Evolutionary conservation across 1,140 invertebrate species (phyloP).

Genomic region (Idris sp.): DNA sequence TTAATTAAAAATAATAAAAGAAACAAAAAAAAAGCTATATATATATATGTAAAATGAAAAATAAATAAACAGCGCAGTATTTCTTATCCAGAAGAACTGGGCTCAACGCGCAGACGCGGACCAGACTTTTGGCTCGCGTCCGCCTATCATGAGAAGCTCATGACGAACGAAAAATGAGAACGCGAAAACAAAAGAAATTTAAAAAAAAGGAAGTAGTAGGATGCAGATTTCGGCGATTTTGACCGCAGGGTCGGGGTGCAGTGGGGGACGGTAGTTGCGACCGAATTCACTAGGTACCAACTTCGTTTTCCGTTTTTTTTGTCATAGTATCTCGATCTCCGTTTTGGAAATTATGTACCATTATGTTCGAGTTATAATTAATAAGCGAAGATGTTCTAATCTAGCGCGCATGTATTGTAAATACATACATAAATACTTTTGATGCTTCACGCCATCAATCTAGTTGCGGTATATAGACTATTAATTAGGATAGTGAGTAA

Average conservation of each 20-base stretch:
- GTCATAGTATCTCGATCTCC: constrained; percentile 5
- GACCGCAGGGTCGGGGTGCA: constrained; percentile 20
- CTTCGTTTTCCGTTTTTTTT: too few species aligned
- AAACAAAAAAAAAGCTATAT: too few species aligned
- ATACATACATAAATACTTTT: constrained; percentile 62
- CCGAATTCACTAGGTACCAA: too few species aligned
- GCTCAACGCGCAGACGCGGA: constrained; percentile 65
- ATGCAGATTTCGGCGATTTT: constrained; percentile 1
- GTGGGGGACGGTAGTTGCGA: constrained; percentile 39
- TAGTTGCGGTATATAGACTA: constrained; percentile 66
- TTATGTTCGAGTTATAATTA: too few species aligned
- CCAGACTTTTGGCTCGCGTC: constrained; percentile 7
- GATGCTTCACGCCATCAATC: constrained; percentile 66
- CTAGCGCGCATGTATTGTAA: constrained; percentile 68
- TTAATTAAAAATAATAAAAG: too few species aligned
- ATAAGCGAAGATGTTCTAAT: constrained; percentile 4
- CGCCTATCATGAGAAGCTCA: background rate
- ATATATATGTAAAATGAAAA: constrained; percentile 12
- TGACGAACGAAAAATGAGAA: background rate
- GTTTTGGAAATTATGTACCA: background rate
- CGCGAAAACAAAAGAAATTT: background rate
- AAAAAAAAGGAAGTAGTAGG: constrained; percentile 5
- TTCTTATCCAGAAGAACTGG: constrained; percentile 66
- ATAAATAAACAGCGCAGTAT: constrained; percentile 64
- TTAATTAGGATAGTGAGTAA: constrained; percentile 64